These are phyloP conservation scores for Gnatocerus cornutus DNA, from an alignment of 2,888 invertebrate species.

Conservation along the genomic window DNA sequence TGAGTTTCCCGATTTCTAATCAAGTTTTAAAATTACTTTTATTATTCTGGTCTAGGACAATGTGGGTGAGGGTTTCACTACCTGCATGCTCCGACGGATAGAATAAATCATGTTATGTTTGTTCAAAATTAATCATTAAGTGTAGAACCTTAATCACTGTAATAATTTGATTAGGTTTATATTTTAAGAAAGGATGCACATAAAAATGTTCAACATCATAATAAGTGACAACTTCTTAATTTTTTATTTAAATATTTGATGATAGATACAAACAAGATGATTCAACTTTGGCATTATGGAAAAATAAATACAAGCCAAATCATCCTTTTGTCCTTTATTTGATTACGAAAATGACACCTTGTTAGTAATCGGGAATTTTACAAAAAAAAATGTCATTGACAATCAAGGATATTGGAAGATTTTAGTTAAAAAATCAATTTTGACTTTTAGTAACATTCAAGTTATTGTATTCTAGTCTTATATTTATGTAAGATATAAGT, in stretches of 20 bases:
- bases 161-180: slow-evolving; percentile 24
- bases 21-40: slow-evolving; percentile 22
- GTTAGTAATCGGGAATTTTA: slow-evolving; percentile 16
- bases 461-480: too few species aligned
- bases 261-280: slow-evolving; percentile 29
- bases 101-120: slow-evolving; percentile 22
- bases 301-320: slow-evolving; percentile 14
- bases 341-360: slow-evolving; percentile 17
- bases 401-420: neutral
- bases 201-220: slow-evolving; percentile 31
- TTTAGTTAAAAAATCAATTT: neutral
- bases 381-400: slow-evolving; percentile 7
- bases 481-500: too few species aligned
- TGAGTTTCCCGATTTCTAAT: slow-evolving; percentile 26
- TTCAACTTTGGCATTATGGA: slow-evolving; percentile 13
- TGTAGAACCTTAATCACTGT: slow-evolving; percentile 8
- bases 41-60: slow-evolving; percentile 15
- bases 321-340: slow-evolving; percentile 29
- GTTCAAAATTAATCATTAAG: slow-evolving; percentile 4
- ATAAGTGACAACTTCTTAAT: slow-evolving; percentile 27
- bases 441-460: too few species aligned
- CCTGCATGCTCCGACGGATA: slow-evolving; percentile 28
- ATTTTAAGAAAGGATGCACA: neutral
- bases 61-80: neutral
- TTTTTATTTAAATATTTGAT: slow-evolving; percentile 32